These are phyloP conservation scores for Proterorhinus semilunaris DNA, from an alignment of 2,113 vertebrate species.

Conservation along the genomic window DNA sequence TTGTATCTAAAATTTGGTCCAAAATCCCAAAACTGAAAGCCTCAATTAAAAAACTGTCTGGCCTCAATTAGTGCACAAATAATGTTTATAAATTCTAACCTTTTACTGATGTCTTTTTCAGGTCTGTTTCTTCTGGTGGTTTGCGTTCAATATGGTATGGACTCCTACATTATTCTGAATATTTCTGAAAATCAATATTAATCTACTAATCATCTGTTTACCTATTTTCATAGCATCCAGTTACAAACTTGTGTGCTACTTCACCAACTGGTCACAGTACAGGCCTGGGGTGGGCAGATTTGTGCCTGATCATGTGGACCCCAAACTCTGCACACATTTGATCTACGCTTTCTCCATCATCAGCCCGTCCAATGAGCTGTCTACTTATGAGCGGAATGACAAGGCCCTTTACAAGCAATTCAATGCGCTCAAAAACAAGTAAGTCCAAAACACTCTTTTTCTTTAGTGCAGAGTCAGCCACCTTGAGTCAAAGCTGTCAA, in stretches of 20 bases:
- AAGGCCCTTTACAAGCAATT: slow-evolving; percentile 78
- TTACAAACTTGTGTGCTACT: slow-evolving; percentile 83
- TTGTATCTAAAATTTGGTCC: no score
- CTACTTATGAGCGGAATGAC: slow-evolving; percentile 79
- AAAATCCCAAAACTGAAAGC: no score
- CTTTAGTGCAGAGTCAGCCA: no score
- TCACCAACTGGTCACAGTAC: slow-evolving; percentile 87
- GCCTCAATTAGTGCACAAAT: no score
- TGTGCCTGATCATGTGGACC: slow-evolving; percentile 74
- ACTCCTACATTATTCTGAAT: background rate
- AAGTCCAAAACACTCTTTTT: slow-evolving; percentile 19
- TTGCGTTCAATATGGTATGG: slow-evolving; percentile 65
- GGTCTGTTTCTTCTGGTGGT: slow-evolving; percentile 56
- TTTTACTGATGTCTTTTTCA: slow-evolving; percentile 31
- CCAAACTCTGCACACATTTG: slow-evolving; percentile 79
- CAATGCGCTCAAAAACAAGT: slow-evolving; percentile 79
- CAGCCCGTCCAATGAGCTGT: slow-evolving; percentile 73
- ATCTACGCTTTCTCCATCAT: slow-evolving; percentile 83
- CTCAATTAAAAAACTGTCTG: no score
- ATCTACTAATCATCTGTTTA: background rate
- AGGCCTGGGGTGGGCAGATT: slow-evolving; percentile 67
- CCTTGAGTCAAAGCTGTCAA: no score
- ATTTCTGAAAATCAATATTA: background rate
- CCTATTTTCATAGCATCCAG: slow-evolving; percentile 65
- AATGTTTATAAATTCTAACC: background rate